Conservation (phyloP, 2,797 vertebrate genomes). For the Myotis vivesi region DNA sequence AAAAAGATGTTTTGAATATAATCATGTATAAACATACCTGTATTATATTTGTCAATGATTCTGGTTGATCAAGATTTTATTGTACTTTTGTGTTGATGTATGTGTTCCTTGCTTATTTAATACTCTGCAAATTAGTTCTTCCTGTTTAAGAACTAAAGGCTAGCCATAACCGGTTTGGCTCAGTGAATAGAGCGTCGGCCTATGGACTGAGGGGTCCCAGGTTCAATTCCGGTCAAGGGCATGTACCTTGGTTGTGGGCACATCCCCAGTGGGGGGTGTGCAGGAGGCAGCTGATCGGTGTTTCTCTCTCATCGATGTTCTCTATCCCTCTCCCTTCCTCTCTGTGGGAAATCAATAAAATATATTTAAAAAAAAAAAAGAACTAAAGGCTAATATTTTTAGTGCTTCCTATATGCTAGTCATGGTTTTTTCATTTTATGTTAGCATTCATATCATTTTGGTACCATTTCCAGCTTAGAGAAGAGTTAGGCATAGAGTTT, state of each 20-base stretch:
- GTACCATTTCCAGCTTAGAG: background rate
- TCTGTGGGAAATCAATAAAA: no score
- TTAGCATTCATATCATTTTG: background rate
- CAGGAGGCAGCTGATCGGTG: no score
- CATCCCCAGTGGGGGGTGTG: no score
- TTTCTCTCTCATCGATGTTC: no score
- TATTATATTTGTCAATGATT: conserved; percentile 18
- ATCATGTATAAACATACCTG: background rate
- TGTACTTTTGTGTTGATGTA: background rate
- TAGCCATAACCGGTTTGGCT: background rate
- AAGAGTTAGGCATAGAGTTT: background rate
- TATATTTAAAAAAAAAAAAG: background rate
- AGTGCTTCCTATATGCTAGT: background rate
- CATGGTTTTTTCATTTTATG: conserved; percentile 30
- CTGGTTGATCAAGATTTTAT: background rate
- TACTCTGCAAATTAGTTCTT: background rate
- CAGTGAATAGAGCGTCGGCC: no score
- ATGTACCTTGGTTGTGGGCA: no score
- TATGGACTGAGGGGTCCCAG: no score
- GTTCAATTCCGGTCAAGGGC: no score
- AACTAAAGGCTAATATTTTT: background rate
- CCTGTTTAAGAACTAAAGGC: background rate
- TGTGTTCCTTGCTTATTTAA: background rate
- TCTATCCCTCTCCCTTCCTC: no score
- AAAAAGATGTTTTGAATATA: background rate